Conservation (phyloP, 2,113 vertebrate species). For the Brevimyrus niger region DNA sequence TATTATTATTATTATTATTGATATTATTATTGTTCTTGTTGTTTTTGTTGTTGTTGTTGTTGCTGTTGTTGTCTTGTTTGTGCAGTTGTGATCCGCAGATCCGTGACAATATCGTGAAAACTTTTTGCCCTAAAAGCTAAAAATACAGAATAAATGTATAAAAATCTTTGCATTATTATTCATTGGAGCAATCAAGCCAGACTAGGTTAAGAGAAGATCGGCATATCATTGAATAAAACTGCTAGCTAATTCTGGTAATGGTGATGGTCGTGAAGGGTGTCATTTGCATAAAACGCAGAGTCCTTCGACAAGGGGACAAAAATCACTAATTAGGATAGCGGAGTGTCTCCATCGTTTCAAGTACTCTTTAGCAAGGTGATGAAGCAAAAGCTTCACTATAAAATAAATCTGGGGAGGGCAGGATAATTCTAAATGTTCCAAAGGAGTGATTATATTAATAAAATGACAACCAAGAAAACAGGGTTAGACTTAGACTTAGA, state of each 20-base stretch:
- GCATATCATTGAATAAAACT: constrained; percentile 85
- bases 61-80: not conserved
- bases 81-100: not conserved
- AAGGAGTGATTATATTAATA: constrained; percentile 30
- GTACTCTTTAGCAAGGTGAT: constrained; percentile 67
- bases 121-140: constrained; percentile 58
- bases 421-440: constrained; percentile 34
- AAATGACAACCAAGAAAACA: constrained; percentile 27
- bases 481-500: constrained; percentile 21
- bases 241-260: constrained; percentile 83
- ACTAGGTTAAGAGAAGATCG: constrained; percentile 71
- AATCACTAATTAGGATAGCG: constrained; percentile 93
- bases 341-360: constrained; percentile 72
- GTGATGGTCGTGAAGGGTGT: constrained; percentile 75
- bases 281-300: constrained; percentile 89
- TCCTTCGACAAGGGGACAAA: constrained; percentile 84
- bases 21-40: not conserved
- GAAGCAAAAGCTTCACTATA: constrained; percentile 51
- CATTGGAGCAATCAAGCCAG: constrained; percentile 83
- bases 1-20: not conserved
- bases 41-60: not conserved
- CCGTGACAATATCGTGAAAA: constrained; percentile 32
- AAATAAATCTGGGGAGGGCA: constrained; percentile 60
- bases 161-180: constrained; percentile 70
- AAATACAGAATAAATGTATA: constrained; percentile 66